Evolutionary conservation across 2,888 invertebrate genomes (phyloP).

Genomic region (Panopea generosa): DNA sequence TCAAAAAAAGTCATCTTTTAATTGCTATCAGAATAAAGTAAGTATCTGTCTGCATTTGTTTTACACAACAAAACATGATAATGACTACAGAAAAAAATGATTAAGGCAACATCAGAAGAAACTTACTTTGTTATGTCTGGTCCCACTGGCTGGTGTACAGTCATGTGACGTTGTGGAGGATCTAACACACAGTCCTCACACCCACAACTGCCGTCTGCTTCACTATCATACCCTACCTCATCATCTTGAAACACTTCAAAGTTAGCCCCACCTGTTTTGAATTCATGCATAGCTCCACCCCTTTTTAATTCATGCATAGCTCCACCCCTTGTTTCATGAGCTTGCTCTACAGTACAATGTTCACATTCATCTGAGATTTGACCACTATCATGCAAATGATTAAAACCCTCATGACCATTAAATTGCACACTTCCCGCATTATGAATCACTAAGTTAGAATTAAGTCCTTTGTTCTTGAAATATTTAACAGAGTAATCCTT

Average conservation of each 20-base stretch:
- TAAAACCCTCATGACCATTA: constrained; percentile 6
- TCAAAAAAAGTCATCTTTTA: no score
- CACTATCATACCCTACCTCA: neutral
- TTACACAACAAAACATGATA: no score
- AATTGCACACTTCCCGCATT: constrained; percentile 31
- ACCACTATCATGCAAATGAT: neutral
- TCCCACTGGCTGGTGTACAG: neutral
- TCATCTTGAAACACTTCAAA: neutral
- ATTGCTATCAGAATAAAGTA: no score
- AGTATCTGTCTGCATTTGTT: no score
- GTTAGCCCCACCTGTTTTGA: neutral
- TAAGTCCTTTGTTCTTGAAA: neutral
- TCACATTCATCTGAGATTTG: neutral
- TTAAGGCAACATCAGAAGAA: no score
- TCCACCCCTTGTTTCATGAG: neutral
- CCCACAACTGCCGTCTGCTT: constrained; percentile 13
- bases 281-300: neutral
- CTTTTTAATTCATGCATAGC: neutral
- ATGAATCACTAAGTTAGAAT: constrained; percentile 6
- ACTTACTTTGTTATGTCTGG: neutral
- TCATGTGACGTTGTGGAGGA: no score
- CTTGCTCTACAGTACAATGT: neutral
- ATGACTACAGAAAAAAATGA: no score
- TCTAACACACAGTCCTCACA: constrained; percentile 7
- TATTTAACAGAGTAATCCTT: constrained; percentile 18